Evolutionary conservation across 2,113 vertebrate genomes (phyloP).

Genomic region (Esox niger): DNA sequence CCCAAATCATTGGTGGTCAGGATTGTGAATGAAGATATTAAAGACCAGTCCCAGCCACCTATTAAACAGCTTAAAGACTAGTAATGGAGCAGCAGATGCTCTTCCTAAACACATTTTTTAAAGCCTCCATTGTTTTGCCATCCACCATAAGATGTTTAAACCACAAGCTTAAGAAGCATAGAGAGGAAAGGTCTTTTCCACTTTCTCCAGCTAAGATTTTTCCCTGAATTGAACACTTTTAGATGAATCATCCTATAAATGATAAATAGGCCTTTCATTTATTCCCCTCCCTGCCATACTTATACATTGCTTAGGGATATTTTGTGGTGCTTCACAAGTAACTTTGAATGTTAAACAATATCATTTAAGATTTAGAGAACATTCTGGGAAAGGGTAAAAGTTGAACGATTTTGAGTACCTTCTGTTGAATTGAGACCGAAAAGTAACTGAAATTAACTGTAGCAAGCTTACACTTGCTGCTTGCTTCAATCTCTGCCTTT

Average conservation of each 20-base stretch:
- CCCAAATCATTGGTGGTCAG: conserved; percentile 23
- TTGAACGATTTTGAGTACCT: background rate
- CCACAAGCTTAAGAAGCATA: conserved; percentile 51
- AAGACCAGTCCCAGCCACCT: conserved; percentile 58
- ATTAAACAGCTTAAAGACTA: conserved; percentile 63
- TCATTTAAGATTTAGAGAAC: conserved; percentile 12
- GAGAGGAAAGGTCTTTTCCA: conserved; percentile 49
- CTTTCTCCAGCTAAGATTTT: conserved; percentile 50
- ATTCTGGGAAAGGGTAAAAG: background rate
- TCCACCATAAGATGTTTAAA: conserved; percentile 62
- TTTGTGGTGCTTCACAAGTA: too few relatives aligned
- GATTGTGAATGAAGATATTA: conserved; percentile 56
- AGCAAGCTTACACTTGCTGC: too few relatives aligned
- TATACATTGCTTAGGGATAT: conserved; percentile 14
- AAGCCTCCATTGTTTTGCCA: conserved; percentile 58
- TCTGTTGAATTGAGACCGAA: background rate
- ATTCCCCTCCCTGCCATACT: conserved; percentile 27
- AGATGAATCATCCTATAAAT: conserved; percentile 51
- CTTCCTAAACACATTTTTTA: conserved; percentile 54
- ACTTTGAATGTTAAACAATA: background rate
- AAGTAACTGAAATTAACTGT: too few relatives aligned
- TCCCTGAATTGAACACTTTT: conserved; percentile 50
- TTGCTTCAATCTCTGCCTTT: too few relatives aligned
- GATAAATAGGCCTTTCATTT: conserved; percentile 53
- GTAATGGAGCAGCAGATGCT: conserved; percentile 53